Conservation (phyloP, 2,797 vertebrate genomes). For the Helostoma temminkii region DNA sequence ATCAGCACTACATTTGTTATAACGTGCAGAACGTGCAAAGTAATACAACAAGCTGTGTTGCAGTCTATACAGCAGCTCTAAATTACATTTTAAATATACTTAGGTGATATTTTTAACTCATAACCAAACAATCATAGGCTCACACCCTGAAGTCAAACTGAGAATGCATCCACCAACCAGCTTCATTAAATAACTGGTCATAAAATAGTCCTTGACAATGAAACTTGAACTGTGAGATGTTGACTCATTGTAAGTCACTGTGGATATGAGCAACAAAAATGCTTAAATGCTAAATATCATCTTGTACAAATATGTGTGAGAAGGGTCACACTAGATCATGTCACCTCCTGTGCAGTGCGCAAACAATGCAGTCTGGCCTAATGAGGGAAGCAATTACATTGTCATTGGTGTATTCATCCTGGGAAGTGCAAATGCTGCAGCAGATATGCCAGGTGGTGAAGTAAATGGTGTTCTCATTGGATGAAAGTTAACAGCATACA, state of each 20-base stretch:
- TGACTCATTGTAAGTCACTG: conserved; percentile 5
- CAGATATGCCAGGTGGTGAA: not conserved
- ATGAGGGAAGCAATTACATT: conserved; percentile 24
- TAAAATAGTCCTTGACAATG: not conserved
- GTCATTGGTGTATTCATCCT: conserved; percentile 5
- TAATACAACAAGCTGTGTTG: not conserved
- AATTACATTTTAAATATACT: conserved; percentile 2
- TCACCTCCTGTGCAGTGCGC: too few species aligned
- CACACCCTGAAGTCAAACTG: conserved; percentile 57
- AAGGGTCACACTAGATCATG: conserved; percentile 1
- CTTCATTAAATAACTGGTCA: too few species aligned
- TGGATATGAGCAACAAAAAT: not conserved
- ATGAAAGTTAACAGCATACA: not conserved
- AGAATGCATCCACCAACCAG: conserved; percentile 18
- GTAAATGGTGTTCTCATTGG: not conserved
- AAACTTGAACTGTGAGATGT: not conserved
- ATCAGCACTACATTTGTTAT: not conserved
- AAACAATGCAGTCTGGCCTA: conserved; percentile 6
- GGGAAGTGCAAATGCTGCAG: conserved; percentile 10
- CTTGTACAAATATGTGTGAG: conserved; percentile 25
- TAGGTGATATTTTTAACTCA: not conserved
- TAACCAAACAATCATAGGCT: conserved; percentile 28
- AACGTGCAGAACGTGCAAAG: not conserved
- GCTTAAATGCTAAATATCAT: conserved; percentile 16
- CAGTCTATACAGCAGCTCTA: conserved; percentile 2